Base-by-base conservation (phyloP, 2,888 invertebrate species). In the Catocala sponsa region DNA sequence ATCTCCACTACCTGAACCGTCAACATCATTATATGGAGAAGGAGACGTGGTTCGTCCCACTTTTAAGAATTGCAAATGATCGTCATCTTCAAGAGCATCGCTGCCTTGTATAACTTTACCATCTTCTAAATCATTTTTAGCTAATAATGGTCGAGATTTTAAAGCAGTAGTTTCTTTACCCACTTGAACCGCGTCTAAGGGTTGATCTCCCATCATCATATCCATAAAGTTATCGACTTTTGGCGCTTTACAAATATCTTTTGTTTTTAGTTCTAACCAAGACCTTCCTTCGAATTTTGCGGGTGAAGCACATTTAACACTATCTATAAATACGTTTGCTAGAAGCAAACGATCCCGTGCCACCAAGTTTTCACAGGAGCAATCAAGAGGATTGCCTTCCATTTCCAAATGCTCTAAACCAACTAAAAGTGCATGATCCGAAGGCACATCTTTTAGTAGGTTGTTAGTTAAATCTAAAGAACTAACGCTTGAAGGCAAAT, bases 291-390 rank as follows among this genome's bases (percentile, higher is more conserved):
- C 95, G 7, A 94, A 78, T 70, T 93, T 94, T 25, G 70, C 44
- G 0, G 96, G 96, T 55, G 91, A 88, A n/a, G 84, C 86, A 86
- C 97, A 97, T 72, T 91, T 86, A 0, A 95, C 93, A 72, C 89
- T 86, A 82, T 95, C 95, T 75, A 95, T 95, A 58, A 91, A 93
- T 13, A 96, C 93, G 63, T 94, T 92, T 63, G 91, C 92, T 65
- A 93, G 85, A 52, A 95, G 82, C 72, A 97, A 85, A 73, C 94
- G 93, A 79, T 97, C 96, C 69, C 97, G 95, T 52, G 95, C 93
- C 68, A 95, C 91, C 61, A 97, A 86, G 61, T 97, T 96, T 68
- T 95, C 95, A 81, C 97, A 97, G 35, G 96, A 95, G 87, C 97
- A 97, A 74, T 96, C 93, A 6, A 97, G 90, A 43, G 96, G 96